These are phyloP conservation scores for Oenanthe melanoleuca DNA, from an alignment of 2,113 vertebrate genomes.

Conservation along the genomic window DNA sequence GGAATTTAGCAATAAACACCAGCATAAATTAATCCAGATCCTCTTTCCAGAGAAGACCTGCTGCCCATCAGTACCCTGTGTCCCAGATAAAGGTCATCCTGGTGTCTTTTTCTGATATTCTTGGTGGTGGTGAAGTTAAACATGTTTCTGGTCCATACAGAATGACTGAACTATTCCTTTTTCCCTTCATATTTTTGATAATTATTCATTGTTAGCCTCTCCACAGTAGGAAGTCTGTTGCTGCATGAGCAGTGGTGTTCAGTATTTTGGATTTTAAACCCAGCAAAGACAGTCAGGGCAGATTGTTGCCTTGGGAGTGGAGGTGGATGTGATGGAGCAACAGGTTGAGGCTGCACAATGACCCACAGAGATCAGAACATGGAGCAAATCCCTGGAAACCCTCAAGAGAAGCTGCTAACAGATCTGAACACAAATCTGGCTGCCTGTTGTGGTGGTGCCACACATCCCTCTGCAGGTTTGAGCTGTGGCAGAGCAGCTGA, in stretches of 20 bases:
- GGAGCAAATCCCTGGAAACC: background rate
- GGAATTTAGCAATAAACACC: background rate
- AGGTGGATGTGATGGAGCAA: background rate
- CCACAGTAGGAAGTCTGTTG: background rate
- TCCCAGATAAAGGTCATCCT: background rate
- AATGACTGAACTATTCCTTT: background rate
- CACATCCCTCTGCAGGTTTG: background rate
- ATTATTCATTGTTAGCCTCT: background rate
- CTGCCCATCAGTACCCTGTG: background rate
- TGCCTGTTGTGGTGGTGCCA: background rate
- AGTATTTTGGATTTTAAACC: background rate
- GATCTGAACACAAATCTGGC: background rate
- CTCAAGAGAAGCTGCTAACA: background rate
- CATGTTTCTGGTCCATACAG: background rate
- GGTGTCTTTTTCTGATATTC: background rate
- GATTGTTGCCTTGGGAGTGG: background rate
- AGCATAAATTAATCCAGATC: background rate
- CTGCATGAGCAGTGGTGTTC: background rate
- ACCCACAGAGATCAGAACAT: background rate
- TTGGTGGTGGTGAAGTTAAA: background rate
- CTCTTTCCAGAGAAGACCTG: background rate
- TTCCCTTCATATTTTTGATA: background rate
- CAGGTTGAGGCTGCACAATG: background rate
- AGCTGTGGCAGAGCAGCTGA: background rate
- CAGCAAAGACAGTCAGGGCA: background rate